These are phyloP conservation scores for Leptodirus hochenwartii DNA, from an alignment of 2,888 invertebrate genomes.

Conservation along the genomic window DNA sequence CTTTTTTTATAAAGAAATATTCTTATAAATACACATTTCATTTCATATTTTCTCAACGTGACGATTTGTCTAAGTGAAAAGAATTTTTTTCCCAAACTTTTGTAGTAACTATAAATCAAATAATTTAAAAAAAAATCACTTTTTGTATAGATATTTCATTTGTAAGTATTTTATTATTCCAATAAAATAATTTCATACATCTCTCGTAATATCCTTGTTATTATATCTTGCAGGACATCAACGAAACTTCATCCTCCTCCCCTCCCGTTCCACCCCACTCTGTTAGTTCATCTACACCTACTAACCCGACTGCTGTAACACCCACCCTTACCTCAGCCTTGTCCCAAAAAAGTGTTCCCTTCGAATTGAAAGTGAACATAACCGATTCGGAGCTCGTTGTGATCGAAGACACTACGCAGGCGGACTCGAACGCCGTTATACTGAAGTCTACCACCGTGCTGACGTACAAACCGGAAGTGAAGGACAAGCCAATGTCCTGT, in stretches of 20 bases:
- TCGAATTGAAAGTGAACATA: constrained; percentile 82
- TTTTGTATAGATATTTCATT: too few relatives aligned
- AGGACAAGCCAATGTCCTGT: constrained; percentile 63
- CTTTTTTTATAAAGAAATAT: too few relatives aligned
- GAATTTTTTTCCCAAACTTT: too few relatives aligned
- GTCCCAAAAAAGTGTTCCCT: constrained; percentile 23
- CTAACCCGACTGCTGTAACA: constrained; percentile 15
- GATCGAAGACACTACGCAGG: constrained; percentile 73
- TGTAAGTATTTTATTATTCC: not conserved
- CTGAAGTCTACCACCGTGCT: constrained; percentile 79
- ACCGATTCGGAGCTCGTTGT: constrained; percentile 91
- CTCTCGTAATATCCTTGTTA: not conserved
- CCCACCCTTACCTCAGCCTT: too few relatives aligned
- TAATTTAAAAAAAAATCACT: too few relatives aligned
- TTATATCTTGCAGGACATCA: constrained; percentile 41
- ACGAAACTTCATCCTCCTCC: too few relatives aligned
- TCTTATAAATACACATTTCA: too few relatives aligned
- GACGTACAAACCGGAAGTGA: constrained; percentile 51
- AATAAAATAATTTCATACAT: not conserved
- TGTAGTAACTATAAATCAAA: too few relatives aligned
- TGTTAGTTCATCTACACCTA: not conserved
- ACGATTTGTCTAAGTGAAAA: not conserved
- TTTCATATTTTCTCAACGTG: too few relatives aligned
- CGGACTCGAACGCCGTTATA: constrained; percentile 89
- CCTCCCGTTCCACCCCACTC: too few relatives aligned